A percentile compares a stretch with the other conserved stretches of the same genome.
phyloP scores from a whole-genome alignment of 2,888 invertebrate species.

The Ectemnius lituratus region DNA sequence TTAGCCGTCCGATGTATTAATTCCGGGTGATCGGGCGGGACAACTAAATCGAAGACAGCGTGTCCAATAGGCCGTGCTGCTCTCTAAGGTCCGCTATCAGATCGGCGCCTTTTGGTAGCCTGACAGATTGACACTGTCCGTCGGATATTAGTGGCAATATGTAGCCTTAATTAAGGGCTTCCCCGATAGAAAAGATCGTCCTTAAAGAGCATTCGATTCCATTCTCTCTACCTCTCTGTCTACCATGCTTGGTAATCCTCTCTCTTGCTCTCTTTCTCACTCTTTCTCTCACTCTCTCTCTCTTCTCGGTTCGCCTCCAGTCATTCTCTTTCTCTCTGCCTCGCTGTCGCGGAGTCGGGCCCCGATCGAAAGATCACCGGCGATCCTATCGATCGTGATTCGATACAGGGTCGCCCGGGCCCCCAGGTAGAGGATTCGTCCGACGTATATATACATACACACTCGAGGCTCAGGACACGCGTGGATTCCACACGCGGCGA shows the following conservation, averaged over 20 bases:
- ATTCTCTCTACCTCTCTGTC: slow-evolving; percentile 7
- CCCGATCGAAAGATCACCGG: slow-evolving; percentile 48
- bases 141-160: slow-evolving; percentile 75
- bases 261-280: slow-evolving; percentile 5
- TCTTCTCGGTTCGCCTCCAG: slow-evolving; percentile 1
- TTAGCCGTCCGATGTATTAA: slow-evolving; percentile 63
- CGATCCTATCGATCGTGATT: slow-evolving; percentile 51
- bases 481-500: slow-evolving; percentile 53
- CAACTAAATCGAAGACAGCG: slow-evolving; percentile 72
- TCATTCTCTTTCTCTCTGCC: slow-evolving; percentile 4
- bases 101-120: slow-evolving; percentile 71
- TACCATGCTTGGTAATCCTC: background rate
- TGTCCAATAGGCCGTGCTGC: slow-evolving; percentile 65
- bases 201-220: slow-evolving; percentile 29
- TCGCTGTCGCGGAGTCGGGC: slow-evolving; percentile 11
- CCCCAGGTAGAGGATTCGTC: slow-evolving; percentile 24
- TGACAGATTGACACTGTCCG: slow-evolving; percentile 75
- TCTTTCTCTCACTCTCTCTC: background rate
- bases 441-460: slow-evolving; percentile 15
- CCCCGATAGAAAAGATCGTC: slow-evolving; percentile 41
- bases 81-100: slow-evolving; percentile 62
- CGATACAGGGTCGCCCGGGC: slow-evolving; percentile 40
- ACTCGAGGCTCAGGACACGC: slow-evolving; percentile 14
- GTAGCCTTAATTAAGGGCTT: slow-evolving; percentile 73
- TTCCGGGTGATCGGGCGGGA: slow-evolving; percentile 71